A percentile compares a stretch with the other conserved stretches of the same genome.
Conservation (phyloP, 2,113 vertebrate genomes). For the Bothrops jararaca region DNA sequence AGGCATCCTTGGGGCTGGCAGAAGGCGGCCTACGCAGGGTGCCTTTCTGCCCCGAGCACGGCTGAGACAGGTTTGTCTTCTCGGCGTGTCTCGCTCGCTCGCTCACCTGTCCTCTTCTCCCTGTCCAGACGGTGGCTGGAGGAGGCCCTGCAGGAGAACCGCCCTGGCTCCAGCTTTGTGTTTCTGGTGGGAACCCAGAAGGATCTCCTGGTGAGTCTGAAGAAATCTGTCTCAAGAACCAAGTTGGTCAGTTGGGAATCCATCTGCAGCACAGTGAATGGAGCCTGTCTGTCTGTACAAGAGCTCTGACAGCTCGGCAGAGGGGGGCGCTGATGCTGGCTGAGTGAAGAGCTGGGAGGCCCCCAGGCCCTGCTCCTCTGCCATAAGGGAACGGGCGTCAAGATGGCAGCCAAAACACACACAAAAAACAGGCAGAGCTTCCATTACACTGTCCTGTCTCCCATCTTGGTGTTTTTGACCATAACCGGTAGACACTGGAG, state of each 20-base stretch:
- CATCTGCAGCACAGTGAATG: background rate
- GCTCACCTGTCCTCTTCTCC: background rate
- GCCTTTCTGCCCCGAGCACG: background rate
- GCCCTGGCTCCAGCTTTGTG: conserved; percentile 75
- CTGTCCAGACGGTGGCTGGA: conserved; percentile 82
- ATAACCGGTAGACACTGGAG: background rate
- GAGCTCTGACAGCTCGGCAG: background rate
- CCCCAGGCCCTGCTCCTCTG: background rate
- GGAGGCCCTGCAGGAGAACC: conserved; percentile 84
- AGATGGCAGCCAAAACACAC: background rate
- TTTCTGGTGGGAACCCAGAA: conserved; percentile 90
- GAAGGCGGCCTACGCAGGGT: background rate
- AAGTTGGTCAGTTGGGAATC: background rate
- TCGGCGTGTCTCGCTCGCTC: background rate
- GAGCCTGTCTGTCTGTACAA: background rate
- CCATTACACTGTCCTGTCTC: background rate
- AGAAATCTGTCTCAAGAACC: background rate
- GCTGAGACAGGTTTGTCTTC: background rate
- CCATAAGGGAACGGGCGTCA: background rate
- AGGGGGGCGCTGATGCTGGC: background rate
- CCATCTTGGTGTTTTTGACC: background rate
- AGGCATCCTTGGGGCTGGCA: background rate
- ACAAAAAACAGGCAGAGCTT: background rate
- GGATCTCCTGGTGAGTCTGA: conserved; percentile 81
- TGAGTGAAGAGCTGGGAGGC: background rate